phyloP scores from a whole-genome alignment of 2,113 vertebrate species.

The Oncorhynchus nerka region DNA sequence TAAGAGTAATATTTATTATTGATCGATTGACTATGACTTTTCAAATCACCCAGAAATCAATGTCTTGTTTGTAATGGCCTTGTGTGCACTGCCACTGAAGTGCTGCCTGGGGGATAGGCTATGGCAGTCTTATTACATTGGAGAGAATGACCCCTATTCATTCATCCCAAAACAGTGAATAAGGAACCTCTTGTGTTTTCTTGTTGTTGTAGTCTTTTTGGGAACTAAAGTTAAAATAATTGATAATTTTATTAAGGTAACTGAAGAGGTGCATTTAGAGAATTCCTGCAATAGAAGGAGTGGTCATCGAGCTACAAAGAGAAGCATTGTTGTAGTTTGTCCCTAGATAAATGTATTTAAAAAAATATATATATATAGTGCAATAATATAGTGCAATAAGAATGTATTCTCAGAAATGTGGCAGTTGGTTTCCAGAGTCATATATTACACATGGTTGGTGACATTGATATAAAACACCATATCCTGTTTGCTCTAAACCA shows the following conservation, averaged over 20 bases:
- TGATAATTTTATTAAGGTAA: conserved; percentile 45
- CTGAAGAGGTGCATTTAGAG: conserved; percentile 10
- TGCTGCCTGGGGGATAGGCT: neutral
- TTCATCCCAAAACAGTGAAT: too few species aligned
- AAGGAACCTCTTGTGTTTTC: conserved; percentile 11
- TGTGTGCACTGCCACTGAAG: neutral
- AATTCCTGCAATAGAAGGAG: conserved; percentile 7
- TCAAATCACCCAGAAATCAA: neutral
- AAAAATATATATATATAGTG: too few species aligned
- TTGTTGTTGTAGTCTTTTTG: conserved; percentile 1
- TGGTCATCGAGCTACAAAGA: conserved; percentile 35
- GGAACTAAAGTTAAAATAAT: neutral
- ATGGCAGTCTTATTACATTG: too few species aligned
- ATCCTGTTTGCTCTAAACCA: conserved; percentile 4
- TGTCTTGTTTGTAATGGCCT: neutral
- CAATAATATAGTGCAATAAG: too few species aligned
- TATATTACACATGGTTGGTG: neutral
- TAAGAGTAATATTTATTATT: too few species aligned
- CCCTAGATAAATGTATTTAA: neutral
- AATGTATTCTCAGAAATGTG: too few species aligned
- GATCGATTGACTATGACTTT: neutral
- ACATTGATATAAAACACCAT: conserved; percentile 6
- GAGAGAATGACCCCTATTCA: neutral
- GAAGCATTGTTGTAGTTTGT: conserved; percentile 18
- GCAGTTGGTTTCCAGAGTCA: too few species aligned